Conservation (phyloP, 2,797 vertebrate species). For the Ciconia nigra region DNA sequence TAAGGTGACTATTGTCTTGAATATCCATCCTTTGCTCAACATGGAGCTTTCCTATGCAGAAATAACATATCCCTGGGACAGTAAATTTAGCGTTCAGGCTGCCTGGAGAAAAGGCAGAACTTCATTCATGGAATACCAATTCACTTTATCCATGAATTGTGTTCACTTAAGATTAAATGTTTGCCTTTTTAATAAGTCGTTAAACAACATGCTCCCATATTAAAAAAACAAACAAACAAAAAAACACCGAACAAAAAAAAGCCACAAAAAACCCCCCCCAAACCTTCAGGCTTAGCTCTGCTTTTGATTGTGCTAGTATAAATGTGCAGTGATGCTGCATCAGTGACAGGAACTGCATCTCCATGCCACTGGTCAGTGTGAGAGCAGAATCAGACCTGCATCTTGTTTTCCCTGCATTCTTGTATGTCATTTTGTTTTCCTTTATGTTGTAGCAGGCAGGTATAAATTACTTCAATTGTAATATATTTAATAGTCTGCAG, state of each 20-base stretch:
- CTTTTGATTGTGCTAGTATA: background rate
- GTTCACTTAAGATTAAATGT: background rate
- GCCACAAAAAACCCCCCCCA: too few relatives aligned
- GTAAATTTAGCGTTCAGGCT: background rate
- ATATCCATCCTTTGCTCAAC: background rate
- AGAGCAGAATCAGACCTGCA: background rate
- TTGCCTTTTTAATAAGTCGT: background rate
- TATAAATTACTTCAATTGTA: background rate
- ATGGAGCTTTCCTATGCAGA: background rate
- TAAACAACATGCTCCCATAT: background rate
- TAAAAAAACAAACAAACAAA: too few relatives aligned
- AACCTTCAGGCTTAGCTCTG: background rate
- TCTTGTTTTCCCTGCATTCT: background rate
- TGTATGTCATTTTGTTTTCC: background rate
- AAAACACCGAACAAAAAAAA: too few relatives aligned
- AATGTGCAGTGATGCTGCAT: background rate
- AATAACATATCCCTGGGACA: background rate
- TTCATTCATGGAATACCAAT: background rate
- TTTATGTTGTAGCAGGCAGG: background rate
- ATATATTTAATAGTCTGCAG: background rate
- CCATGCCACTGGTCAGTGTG: accelerated
- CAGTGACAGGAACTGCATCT: background rate
- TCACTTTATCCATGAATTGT: background rate
- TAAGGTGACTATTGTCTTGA: background rate
- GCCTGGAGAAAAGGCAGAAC: background rate